These are phyloP conservation scores for Mohoua ochrocephala DNA, from an alignment of 2,113 vertebrate species.

Conservation along the genomic window DNA sequence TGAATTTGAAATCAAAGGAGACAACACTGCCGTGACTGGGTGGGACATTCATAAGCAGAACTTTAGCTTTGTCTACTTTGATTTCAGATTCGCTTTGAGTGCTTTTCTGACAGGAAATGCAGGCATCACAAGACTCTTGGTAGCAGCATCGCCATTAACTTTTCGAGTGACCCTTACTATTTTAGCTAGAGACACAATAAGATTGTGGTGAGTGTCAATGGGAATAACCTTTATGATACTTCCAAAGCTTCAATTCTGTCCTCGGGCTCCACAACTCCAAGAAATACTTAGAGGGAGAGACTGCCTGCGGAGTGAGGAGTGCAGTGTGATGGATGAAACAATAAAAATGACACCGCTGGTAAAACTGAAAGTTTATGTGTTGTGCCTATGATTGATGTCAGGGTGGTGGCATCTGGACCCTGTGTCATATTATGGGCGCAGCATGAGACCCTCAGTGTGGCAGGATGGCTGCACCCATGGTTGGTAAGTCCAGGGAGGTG, in stretches of 20 bases:
- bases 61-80: constrained; percentile 43
- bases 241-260: constrained; percentile 49
- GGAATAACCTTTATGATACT: constrained; percentile 39
- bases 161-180: constrained; percentile 15
- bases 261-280: neutral
- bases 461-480: neutral
- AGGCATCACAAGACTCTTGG: neutral
- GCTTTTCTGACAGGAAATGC: neutral
- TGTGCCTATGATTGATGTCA: neutral
- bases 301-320: neutral
- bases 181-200: constrained; percentile 23
- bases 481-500: neutral
- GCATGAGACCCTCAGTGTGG: neutral
- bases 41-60: neutral
- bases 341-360: constrained; percentile 19
- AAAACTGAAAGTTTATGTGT: neutral
- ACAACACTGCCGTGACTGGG: neutral
- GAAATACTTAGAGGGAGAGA: constrained; percentile 30
- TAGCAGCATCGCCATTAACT: neutral
- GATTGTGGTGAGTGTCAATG: constrained; percentile 17
- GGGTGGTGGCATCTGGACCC: neutral
- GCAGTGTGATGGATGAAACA: constrained; percentile 44
- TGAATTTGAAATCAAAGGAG: constrained; percentile 51
- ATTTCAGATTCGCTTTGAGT: constrained; percentile 49
- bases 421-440: neutral